These are phyloP conservation scores for Harpalus rubripes DNA, from an alignment of 2,888 invertebrate genomes.

Conservation along the genomic window DNA sequence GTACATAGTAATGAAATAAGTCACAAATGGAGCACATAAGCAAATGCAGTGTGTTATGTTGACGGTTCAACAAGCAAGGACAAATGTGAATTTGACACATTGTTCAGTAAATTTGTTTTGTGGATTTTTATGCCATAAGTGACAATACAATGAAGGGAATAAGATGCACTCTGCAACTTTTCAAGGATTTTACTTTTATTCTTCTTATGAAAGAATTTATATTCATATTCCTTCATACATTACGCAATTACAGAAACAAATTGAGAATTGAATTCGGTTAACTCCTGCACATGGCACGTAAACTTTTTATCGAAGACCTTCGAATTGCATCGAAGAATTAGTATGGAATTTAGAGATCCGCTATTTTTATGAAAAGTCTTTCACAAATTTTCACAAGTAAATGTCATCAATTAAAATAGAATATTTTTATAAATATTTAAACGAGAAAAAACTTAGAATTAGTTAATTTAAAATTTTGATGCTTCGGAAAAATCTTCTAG, in stretches of 20 bases:
- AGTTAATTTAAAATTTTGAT: too few relatives aligned
- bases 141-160: slow-evolving; percentile 55
- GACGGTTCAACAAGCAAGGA: slow-evolving; percentile 33
- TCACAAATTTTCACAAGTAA: too few relatives aligned
- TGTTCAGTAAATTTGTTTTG: slow-evolving; percentile 56
- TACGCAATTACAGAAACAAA: slow-evolving; percentile 21
- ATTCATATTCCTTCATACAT: slow-evolving; percentile 15
- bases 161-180: slow-evolving; percentile 21
- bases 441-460: too few relatives aligned
- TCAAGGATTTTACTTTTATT: slow-evolving; percentile 56
- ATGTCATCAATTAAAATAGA: too few relatives aligned
- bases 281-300: too few relatives aligned
- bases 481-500: too few relatives aligned
- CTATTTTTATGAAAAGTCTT: too few relatives aligned
- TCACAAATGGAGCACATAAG: slow-evolving; percentile 25
- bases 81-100: slow-evolving; percentile 57
- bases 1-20: slow-evolving; percentile 28
- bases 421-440: too few relatives aligned
- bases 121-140: slow-evolving; percentile 41
- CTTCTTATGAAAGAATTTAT: slow-evolving; percentile 5
- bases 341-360: too few relatives aligned
- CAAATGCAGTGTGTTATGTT: slow-evolving; percentile 5
- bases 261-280: neutral
- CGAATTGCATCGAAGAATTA: too few relatives aligned
- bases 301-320: too few relatives aligned